Base-by-base conservation (phyloP, 1,140 invertebrate genomes). In the Cataglyphis hispanica region DNA sequence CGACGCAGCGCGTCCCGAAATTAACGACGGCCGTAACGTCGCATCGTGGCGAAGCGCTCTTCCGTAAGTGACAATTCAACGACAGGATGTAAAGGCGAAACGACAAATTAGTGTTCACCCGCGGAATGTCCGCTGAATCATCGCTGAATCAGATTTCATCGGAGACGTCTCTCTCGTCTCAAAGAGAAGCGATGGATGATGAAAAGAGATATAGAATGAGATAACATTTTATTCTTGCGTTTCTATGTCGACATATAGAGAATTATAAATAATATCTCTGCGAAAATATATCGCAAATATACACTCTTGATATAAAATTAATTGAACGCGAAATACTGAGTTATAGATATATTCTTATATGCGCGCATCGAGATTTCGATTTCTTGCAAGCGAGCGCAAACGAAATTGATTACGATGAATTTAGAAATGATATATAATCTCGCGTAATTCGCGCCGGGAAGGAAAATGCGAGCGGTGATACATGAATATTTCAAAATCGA, bases 21-120 rank as follows among this genome's bases (percentile, higher is more conserved):
- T 83, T 83, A 83, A 83, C 78, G 78, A n/a, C 25, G 78, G 19
- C 56, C 56, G 27, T 83, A 74, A 78, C 60, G 75, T 37, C 25
- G 5, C n/a, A 34, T 22, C 22, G 40, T 34, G n/a, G 46, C 16
- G 40, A 40, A 74, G 50, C 31, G 50, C 70, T 74, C 66, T 40
- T 43, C 72, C 72, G 37, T 31, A 80, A 67, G 27, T 58, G 50
- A 80, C 46, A n/a, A 75, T 56, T 75, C 61, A 10, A 69, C 34
- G 72, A 46, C 31, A 6, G 19, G 63, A 58, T 22, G n/a, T 43
- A 58, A 58, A 43, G 27, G 60, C 63, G 22, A 22, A 22, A 25
- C 60, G 60, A 40, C 43, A 56, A 77, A 64, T 76, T 77, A 64
- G 7, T 34, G 58, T 53, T 27, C 31, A 34, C n/a, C 13, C 81